Evolutionary conservation across 2,113 vertebrate species (phyloP), one percentile per base, ranked within the genome.

Genomic region (Prionailurus bengalensis): DNA sequence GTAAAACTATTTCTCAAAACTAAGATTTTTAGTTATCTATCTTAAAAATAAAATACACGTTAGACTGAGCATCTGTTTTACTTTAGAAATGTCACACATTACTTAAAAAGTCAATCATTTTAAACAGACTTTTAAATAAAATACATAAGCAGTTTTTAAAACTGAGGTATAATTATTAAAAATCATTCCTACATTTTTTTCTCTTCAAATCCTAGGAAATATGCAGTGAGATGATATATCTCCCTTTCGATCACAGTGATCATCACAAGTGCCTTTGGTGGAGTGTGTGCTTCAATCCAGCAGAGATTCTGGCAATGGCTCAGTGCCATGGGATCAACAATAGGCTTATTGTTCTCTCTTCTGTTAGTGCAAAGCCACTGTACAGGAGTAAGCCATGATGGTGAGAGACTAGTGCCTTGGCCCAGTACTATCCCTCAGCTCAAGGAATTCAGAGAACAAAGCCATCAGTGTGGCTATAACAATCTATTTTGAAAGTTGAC

Each of bases 341-440:
- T 96, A 70, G 96, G 21, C 48, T 96, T 94, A 76, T n/a, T 98
- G 80, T 96, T 97, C 93, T 97, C 42, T n/a, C 58, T 45, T 19
- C 33, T 10, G 85, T 94, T 42, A n/a, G 23, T 61, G 88, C 42
- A 51, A 93, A 96, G 91, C 15, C 65, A n/a, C 8, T 23, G 39
- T 27, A 89, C 0, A 1, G 81, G 96, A 96, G 85, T 94, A 51
- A 96, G 78, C 89, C 81, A 19, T 3, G 74, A 58, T 9, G 8
- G 33, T 92, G 79, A 97, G 63, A 95, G 13, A 94, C 83, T 0
- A 63, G 7, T n/a, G 73, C 80, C 92, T 96, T 90, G 70, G 90
- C 5, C 66, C 5, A 0, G 0, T 10, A 23, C 31, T 90, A 84
- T 21, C 25, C 25, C n/a, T 91, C 51, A 97, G 65, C 61, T 79